phyloP scores from a whole-genome alignment of 2,797 vertebrate genomes.

The Microtus obscurus region DNA sequence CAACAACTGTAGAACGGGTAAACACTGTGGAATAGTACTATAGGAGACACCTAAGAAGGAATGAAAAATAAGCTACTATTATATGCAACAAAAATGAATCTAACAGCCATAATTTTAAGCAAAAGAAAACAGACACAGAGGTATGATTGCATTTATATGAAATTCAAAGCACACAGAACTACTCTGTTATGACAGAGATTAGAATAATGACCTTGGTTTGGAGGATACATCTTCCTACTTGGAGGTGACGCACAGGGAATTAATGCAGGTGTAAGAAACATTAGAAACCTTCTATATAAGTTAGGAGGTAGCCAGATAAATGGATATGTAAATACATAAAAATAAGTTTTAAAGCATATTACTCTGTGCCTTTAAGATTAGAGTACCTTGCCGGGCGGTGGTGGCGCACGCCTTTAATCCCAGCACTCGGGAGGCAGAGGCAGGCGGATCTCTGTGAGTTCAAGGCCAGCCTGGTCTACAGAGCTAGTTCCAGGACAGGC shows the following conservation, averaged over 20 bases:
- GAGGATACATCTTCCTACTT: neutral
- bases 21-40: neutral
- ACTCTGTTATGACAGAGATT: neutral
- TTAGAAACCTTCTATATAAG: constrained; percentile 19
- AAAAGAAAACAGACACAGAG: constrained; percentile 23
- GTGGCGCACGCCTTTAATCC: no score
- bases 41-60: neutral
- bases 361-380: neutral
- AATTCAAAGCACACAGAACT: constrained; percentile 53
- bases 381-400: no score
- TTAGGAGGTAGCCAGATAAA: neutral
- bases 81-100: neutral
- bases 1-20: constrained; percentile 14
- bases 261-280: neutral
- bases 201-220: constrained; percentile 33
- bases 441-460: no score
- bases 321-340: neutral
- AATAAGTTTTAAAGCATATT: neutral
- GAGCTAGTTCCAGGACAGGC: no score
- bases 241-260: neutral
- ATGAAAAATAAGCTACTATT: constrained; percentile 47
- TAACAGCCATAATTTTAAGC: neutral
- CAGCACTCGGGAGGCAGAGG: no score
- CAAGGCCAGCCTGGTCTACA: no score
- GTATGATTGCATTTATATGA: neutral